A percentile compares a stretch with the other conserved stretches of the same genome.
Conservation (phyloP, 2,113 vertebrate genomes). For the Scalopus aquaticus region DNA sequence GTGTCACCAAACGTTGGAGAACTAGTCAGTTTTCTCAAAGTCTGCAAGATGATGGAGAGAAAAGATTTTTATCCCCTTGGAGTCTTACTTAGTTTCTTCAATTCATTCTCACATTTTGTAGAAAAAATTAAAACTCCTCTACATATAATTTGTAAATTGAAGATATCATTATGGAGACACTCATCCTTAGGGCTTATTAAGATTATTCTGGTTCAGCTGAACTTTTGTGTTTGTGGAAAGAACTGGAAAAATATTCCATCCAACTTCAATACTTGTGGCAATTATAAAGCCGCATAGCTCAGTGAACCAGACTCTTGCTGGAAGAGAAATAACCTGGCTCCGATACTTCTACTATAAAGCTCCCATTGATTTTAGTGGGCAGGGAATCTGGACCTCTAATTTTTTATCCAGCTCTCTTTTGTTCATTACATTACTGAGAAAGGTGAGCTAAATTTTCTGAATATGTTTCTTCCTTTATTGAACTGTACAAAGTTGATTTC, state of each 20-base stretch:
- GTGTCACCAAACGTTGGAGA: neutral
- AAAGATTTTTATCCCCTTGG: neutral
- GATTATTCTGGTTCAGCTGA: conserved; percentile 10
- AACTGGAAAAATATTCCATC: conserved; percentile 10
- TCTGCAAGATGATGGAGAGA: neutral
- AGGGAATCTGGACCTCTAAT: neutral
- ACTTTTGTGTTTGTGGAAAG: neutral
- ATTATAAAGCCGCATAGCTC: conserved; percentile 32
- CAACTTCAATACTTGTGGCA: neutral
- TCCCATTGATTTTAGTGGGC: neutral
- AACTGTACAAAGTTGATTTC: neutral
- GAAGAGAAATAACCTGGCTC: neutral
- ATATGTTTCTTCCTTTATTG: neutral
- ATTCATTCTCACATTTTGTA: neutral
- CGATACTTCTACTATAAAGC: neutral
- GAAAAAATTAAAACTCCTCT: neutral
- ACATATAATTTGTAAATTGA: conserved; percentile 20
- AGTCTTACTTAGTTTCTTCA: neutral
- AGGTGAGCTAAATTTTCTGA: neutral
- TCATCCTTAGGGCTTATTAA: neutral
- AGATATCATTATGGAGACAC: neutral
- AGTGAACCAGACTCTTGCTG: neutral
- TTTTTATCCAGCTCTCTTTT: neutral
- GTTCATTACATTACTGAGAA: neutral
- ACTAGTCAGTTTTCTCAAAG: neutral